Base-by-base conservation (phyloP, 2,797 vertebrate genomes). In the Lemur catta region DNA sequence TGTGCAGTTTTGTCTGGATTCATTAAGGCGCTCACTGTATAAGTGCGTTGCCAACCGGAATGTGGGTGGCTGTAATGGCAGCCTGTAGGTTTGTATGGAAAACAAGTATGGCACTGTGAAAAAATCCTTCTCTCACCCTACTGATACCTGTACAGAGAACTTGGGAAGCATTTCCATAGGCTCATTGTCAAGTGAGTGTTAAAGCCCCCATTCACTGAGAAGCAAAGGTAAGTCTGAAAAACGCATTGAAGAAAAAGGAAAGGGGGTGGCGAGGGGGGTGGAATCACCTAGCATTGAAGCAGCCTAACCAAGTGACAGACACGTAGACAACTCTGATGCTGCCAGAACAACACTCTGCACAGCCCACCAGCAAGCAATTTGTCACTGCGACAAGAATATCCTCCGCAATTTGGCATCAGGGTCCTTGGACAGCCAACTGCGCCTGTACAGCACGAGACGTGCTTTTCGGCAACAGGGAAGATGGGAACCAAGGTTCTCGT, bases 41-140 rank as follows among this genome's bases (percentile, higher is more conserved):
- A 95, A 98, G 91, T 93, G 97, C 96, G 50, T 98, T 98, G 98
- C 98, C 98, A 98, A 98, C 97, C 0, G 94, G 95, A 98, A 98
- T 97, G 98, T 99, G 98, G 98, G 98, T 98, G 98, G 98, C 97
- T 98, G 97, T 98, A 98, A 98, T 98, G 98, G 98, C 98, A 99
- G 98, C 98, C 97, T 98, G 98, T 98, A 98, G 98, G 98, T 99
- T 99, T 99, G 98, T 98, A 98, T 99, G 98, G 98, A 98, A 99
- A 99, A 98, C 98, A 99, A 98, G 98, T 98, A 98, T 98, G 98
- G 98, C 98, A 98, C 98, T 98, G 98, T 98, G 98, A 98, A 98
- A 98, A 98, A 98, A 98, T 98, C 97, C 97, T 97, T 98, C 98
- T 98, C 89, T 97, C 96, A 93, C 98, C 97, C 72, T 97, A 96